Conservation (phyloP, 35 echinoderm and acorn worm genomes). For the Apostichopus japonicus region DNA sequence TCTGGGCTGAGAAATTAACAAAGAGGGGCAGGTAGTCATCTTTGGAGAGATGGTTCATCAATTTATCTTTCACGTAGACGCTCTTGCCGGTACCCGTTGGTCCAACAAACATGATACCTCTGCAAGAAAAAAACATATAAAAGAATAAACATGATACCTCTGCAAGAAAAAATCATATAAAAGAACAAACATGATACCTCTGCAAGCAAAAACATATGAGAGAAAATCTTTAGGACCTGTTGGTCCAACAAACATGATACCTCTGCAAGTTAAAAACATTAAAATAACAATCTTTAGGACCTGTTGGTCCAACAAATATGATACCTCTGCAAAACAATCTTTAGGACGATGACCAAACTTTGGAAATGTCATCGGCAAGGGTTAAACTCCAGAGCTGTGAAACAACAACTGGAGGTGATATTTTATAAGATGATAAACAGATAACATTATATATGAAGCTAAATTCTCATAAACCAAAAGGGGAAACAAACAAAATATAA, state of each 20-base stretch:
- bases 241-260: conserved; percentile 92
- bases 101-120: conserved; percentile 93
- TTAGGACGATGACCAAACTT: neutral
- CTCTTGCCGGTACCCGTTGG: conserved; percentile 99
- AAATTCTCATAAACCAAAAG: no score
- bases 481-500: no score
- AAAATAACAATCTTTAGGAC: neutral
- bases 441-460: no score
- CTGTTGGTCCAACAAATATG: conserved; percentile 94
- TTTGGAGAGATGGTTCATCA: conserved; percentile 98
- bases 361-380: no score
- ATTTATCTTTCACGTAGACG: conserved; percentile 99
- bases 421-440: no score
- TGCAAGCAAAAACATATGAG: no score
- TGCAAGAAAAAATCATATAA: no score
- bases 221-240: no score
- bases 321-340: conserved; percentile 65
- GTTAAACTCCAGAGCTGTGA: no score
- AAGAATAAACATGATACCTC: no score
- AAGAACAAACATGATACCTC: no score
- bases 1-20: conserved; percentile 99
- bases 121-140: conserved; percentile 24
- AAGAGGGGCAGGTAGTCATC: conserved; percentile 96
- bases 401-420: no score
- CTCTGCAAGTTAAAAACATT: conserved; percentile 39